Conservation (phyloP, 1,140 invertebrate genomes). For the Drosophila tristis region DNA sequence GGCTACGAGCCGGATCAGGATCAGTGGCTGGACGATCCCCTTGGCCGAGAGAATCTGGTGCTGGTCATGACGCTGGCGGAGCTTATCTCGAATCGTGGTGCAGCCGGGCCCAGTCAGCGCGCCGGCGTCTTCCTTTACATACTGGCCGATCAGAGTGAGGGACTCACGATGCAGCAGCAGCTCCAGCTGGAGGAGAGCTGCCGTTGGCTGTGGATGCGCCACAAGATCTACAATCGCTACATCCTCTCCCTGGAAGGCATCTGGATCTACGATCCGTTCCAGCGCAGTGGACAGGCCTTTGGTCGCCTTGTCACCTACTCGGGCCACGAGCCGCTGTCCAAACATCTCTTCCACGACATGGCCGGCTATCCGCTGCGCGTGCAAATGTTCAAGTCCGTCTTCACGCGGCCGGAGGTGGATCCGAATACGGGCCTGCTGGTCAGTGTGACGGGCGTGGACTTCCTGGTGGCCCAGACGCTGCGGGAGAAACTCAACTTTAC, state of each 20-base stretch:
- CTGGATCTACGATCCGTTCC: conserved; percentile 69
- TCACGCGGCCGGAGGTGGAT: conserved; percentile 50
- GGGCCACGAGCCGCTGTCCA: conserved; percentile 35
- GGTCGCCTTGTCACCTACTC: conserved; percentile 54
- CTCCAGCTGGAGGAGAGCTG: conserved; percentile 43
- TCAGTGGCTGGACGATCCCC: background rate
- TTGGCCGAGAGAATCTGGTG: conserved; percentile 29
- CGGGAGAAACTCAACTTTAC: conserved; percentile 65
- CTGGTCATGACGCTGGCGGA: conserved; percentile 44
- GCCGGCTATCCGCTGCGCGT: conserved; percentile 67
- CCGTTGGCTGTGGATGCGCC: conserved; percentile 42
- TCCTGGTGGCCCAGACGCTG: conserved; percentile 61
- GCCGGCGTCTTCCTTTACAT: conserved; percentile 52
- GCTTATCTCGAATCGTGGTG: conserved; percentile 30
- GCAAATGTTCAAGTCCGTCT: conserved; percentile 76
- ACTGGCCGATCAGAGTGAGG: conserved; percentile 31
- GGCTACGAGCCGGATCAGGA: conserved; percentile 33
- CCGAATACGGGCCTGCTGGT: conserved; percentile 36
- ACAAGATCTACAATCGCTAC: conserved; percentile 60
- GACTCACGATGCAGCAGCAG: conserved; percentile 6
- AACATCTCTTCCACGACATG: conserved; percentile 60
- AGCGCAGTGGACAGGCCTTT: conserved; percentile 17
- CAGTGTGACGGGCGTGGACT: conserved; percentile 61
- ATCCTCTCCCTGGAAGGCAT: conserved; percentile 33
- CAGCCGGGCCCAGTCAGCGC: conserved; percentile 8